phyloP scores from a whole-genome alignment of 2,888 invertebrate species.

The Dioctria linearis region DNA sequence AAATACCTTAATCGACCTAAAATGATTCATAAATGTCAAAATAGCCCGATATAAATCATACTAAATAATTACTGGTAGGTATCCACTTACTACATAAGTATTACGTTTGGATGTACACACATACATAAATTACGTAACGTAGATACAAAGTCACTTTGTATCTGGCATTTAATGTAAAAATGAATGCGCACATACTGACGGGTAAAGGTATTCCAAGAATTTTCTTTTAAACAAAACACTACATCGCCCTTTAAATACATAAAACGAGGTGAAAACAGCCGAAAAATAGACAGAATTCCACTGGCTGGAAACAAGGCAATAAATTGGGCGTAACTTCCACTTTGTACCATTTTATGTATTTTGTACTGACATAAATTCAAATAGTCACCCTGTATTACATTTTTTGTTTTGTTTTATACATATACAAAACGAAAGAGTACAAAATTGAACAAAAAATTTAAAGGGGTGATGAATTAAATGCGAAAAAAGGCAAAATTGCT shows the following conservation, averaged over 20 bases:
- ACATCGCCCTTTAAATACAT: neutral
- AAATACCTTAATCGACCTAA: no score
- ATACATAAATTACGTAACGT: no score
- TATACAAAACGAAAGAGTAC: neutral
- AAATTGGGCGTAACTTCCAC: slow-evolving; percentile 31
- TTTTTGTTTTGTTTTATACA: neutral
- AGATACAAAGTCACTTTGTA: no score
- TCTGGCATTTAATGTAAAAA: no score
- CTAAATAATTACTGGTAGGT: no score
- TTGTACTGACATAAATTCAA: slow-evolving; percentile 37
- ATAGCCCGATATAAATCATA: no score
- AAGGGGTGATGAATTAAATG: slow-evolving; percentile 28
- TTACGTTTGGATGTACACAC: no score
- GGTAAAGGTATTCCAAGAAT: no score
- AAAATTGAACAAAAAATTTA: neutral
- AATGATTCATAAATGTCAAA: no score
- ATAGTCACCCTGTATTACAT: slow-evolving; percentile 35
- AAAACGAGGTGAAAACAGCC: slow-evolving; percentile 44
- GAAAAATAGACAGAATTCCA: slow-evolving; percentile 29
- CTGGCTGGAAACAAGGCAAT: slow-evolving; percentile 38
- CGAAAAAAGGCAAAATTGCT: slow-evolving; percentile 7
- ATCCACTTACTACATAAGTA: no score
- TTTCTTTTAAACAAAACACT: no score
- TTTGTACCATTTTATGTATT: slow-evolving; percentile 29
- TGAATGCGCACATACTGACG: no score